A percentile compares a stretch with the other conserved stretches of the same genome.
Evolutionary conservation across 2,113 vertebrate genomes (phyloP).

Genomic region (Sphaerodactylus townsendi): DNA sequence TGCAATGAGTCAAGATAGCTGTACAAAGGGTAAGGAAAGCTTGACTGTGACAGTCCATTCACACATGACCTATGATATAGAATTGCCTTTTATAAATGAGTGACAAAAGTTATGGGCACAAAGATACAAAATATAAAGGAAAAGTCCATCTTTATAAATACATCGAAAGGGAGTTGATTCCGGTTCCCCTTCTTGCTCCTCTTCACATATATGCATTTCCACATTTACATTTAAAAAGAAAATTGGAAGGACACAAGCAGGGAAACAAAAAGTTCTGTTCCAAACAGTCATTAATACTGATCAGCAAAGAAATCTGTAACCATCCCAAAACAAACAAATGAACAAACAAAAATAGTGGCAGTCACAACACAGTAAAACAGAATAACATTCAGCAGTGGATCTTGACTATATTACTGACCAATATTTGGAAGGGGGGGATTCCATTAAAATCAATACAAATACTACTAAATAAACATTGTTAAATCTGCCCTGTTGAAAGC

Average conservation of each 20-base stretch:
- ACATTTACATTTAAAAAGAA: background rate
- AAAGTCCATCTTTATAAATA: conserved; percentile 84
- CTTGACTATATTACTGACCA: background rate
- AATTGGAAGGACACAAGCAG: background rate
- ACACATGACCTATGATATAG: conserved; percentile 67
- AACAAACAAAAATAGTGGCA: conserved; percentile 2
- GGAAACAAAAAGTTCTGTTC: conserved; percentile 23
- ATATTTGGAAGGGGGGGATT: background rate
- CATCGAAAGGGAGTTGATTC: conserved; percentile 52
- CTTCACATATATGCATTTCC: background rate
- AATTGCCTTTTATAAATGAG: conserved; percentile 66
- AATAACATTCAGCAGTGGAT: background rate
- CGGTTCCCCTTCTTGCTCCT: background rate
- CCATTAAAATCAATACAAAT: conserved; percentile 13
- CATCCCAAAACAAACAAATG: conserved; percentile 15
- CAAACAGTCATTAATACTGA: conserved; percentile 67
- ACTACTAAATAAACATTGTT: conserved; percentile 55
- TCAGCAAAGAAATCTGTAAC: conserved; percentile 60
- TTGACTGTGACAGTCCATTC: conserved; percentile 78
- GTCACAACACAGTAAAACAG: background rate
- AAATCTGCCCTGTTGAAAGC: conserved; percentile 32
- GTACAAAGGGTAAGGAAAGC: conserved; percentile 75
- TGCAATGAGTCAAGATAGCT: conserved; percentile 80
- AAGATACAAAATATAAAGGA: conserved; percentile 80
- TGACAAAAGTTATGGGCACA: conserved; percentile 65